phyloP scores from a whole-genome alignment of 2,797 vertebrate species.

The Myotis vivesi region DNA sequence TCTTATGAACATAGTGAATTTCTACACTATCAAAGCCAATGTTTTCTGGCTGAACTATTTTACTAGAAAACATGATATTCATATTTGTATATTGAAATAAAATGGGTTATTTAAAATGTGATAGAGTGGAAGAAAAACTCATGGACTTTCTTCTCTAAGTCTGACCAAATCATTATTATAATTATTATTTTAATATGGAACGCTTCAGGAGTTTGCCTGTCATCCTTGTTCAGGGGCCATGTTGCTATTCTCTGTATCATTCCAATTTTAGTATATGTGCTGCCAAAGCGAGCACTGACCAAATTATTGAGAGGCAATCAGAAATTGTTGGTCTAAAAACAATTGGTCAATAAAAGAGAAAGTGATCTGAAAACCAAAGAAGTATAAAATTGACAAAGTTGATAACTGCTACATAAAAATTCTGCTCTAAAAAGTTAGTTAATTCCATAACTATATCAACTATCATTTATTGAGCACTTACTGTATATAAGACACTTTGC shows the following conservation, averaged over 20 bases:
- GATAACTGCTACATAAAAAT: not conserved
- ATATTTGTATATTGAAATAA: not conserved
- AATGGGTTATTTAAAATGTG: not conserved
- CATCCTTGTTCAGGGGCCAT: too few relatives aligned
- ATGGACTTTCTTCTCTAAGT: not conserved
- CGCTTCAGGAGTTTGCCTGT: too few relatives aligned
- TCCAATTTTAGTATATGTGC: too few relatives aligned
- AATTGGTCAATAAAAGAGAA: not conserved
- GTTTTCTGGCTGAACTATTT: not conserved
- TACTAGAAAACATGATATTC: not conserved
- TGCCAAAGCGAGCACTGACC: not conserved
- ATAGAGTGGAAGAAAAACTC: rapidly evolving
- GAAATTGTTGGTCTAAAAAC: not conserved
- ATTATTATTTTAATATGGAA: too few relatives aligned
- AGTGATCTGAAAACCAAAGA: not conserved
- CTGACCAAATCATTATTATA: not conserved
- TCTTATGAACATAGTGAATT: not conserved
- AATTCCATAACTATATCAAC: not conserved
- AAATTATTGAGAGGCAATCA: not conserved
- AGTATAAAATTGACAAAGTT: not conserved
- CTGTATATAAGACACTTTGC: not conserved
- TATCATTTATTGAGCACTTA: not conserved
- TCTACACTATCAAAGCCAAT: not conserved
- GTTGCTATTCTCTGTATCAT: too few relatives aligned
- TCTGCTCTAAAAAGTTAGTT: not conserved